Percentiles rank a stretch among this genome's conserved stretches.
phyloP scores from a whole-genome alignment of 1,140 invertebrate species.

The Cherax destructor region DNA sequence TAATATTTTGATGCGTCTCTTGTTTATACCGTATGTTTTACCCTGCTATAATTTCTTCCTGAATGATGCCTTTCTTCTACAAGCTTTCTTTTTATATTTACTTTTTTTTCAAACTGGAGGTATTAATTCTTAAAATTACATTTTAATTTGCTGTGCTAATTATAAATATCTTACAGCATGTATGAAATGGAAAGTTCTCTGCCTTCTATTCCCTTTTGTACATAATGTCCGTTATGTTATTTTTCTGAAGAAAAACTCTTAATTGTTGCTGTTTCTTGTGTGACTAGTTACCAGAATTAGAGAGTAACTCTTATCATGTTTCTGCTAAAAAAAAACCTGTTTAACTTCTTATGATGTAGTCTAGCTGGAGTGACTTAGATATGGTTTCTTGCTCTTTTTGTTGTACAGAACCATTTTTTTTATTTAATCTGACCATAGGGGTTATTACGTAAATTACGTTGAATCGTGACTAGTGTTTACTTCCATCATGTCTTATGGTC shows the following conservation, averaged over 20 bases:
- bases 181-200: not conserved
- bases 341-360: too few species aligned
- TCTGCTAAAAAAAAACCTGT: too few species aligned
- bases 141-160: not conserved
- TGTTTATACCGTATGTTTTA: not conserved
- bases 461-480: too few species aligned
- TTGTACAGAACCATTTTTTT: too few species aligned
- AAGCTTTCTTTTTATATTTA: not conserved
- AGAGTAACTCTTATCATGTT: too few species aligned
- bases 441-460: too few species aligned
- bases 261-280: too few species aligned
- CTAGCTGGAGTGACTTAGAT: too few species aligned
- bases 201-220: not conserved
- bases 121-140: not conserved
- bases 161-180: not conserved
- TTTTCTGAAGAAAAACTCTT: not conserved
- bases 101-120: not conserved
- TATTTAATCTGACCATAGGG: too few species aligned
- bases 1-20: not conserved
- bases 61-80: not conserved
- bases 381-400: too few species aligned
- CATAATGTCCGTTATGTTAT: not conserved
- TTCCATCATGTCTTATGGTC: too few species aligned
- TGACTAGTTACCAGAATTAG: too few species aligned
- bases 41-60: not conserved